Percentiles rank a stretch among this genome's conserved stretches.
Evolutionary conservation across 2,797 vertebrate species (phyloP).

Genomic region (Bryconaethiops microstoma): DNA sequence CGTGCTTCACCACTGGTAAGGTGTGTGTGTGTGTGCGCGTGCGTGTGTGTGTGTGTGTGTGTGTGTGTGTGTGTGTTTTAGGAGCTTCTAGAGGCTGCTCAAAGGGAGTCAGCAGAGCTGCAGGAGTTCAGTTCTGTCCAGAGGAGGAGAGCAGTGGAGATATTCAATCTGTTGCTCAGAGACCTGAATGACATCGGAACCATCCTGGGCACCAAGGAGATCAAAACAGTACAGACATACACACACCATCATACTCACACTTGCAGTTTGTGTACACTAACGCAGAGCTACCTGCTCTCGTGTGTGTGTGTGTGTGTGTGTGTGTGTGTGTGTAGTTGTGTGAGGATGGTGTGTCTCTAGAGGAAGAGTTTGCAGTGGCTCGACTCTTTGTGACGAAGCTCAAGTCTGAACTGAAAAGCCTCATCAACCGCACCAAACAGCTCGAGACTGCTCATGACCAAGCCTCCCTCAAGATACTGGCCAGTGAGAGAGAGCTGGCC

Average conservation of each 20-base stretch:
- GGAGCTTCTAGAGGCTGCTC: constrained; percentile 77
- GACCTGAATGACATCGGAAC: constrained; percentile 89
- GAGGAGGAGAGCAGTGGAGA: constrained; percentile 86
- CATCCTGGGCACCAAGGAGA: constrained; percentile 85
- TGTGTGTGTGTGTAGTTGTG: constrained; percentile 69
- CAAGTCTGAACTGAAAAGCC: constrained; percentile 91
- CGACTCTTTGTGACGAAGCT: constrained; percentile 92
- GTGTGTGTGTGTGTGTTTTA: constrained; percentile 63
- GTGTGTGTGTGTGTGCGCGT: no score
- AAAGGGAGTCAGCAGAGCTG: constrained; percentile 84
- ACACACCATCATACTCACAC: not conserved
- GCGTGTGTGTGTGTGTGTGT: constrained; percentile 39
- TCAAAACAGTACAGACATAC: constrained; percentile 76
- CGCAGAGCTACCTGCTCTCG: no score
- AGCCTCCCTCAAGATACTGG: constrained; percentile 87
- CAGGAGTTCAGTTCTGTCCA: constrained; percentile 90
- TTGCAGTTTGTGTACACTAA: not conserved
- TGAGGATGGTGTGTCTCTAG: constrained; percentile 85
- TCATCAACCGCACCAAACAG: constrained; percentile 90
- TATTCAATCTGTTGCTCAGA: constrained; percentile 86
- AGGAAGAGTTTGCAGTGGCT: constrained; percentile 92
- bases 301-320: constrained; percentile 37
- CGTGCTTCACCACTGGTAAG: no score
- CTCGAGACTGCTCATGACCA: constrained; percentile 87
- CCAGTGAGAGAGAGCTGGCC: constrained; percentile 72